A percentile compares a stretch with the other conserved stretches of the same genome.
phyloP scores from a whole-genome alignment of 2,888 invertebrate genomes.

The Strigamia crassipes region DNA sequence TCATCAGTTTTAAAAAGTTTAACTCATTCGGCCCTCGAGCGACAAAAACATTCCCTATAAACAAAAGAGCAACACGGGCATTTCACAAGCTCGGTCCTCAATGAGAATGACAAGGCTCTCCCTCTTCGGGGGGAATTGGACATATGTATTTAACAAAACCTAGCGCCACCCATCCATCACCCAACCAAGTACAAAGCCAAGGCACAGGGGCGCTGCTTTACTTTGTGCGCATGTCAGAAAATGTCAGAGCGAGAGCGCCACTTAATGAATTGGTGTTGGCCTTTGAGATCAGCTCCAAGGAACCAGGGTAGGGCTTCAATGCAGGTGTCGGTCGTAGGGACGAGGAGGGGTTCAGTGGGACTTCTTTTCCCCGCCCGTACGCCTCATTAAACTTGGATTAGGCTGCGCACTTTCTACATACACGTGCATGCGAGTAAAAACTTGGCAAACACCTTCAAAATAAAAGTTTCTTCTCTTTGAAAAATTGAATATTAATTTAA shows the following conservation, averaged over 20 bases:
- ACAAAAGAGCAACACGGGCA: conserved; percentile 42
- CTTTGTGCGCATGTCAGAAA: conserved; percentile 42
- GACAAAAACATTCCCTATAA: conserved; percentile 38
- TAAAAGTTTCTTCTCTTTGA: not conserved
- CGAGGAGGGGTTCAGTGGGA: not conserved
- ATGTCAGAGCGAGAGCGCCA: conserved; percentile 42
- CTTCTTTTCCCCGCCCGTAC: conserved; percentile 42
- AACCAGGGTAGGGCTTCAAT: conserved; percentile 38
- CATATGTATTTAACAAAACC: conserved; percentile 42
- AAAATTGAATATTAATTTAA: not conserved
- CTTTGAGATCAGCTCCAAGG: conserved; percentile 42
- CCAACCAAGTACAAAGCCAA: conserved; percentile 32
- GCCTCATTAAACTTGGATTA: conserved; percentile 42
- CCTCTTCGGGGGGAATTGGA: conserved; percentile 24
- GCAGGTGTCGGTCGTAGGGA: conserved; percentile 33
- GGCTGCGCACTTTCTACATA: conserved; percentile 30
- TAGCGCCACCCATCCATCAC: conserved; percentile 40
- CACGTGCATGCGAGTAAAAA: conserved; percentile 19
- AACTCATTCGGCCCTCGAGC: conserved; percentile 13
- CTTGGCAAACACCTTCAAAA: conserved; percentile 23
- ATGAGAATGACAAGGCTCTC: conserved; percentile 42
- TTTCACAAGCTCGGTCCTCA: conserved; percentile 14
- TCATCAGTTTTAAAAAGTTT: conserved; percentile 19
- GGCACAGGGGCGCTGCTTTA: conserved; percentile 35
- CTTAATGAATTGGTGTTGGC: conserved; percentile 42